Evolutionary conservation across 2,888 invertebrate genomes (phyloP).

Genomic region (Drosophila anceps): DNA sequence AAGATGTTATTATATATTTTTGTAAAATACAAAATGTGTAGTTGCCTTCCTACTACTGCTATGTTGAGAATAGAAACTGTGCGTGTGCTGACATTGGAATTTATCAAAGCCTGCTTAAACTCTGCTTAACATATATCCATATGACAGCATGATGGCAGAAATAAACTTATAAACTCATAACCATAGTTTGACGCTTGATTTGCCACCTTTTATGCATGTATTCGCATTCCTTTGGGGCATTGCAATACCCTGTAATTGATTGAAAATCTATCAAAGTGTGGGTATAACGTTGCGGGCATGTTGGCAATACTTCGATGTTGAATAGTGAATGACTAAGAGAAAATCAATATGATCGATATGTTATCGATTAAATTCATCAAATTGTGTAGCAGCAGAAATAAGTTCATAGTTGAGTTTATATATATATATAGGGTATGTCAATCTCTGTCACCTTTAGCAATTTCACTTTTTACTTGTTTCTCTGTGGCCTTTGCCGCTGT

Average conservation of each 20-base stretch:
- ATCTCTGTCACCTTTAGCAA: not conserved
- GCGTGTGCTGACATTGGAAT: constrained; percentile 20
- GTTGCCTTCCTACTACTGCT: constrained; percentile 27
- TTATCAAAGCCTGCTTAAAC: constrained; percentile 63
- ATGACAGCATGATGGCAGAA: constrained; percentile 20
- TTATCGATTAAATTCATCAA: not conserved
- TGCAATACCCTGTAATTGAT: not conserved
- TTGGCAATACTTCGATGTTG: not conserved
- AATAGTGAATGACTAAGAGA: not conserved
- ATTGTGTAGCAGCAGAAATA: not conserved
- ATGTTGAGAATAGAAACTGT: constrained; percentile 20
- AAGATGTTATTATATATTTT: constrained; percentile 16
- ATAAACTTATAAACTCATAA: constrained; percentile 63
- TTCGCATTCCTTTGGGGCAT: constrained; percentile 28
- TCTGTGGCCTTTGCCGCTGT: constrained; percentile 11
- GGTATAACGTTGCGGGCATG: not conserved
- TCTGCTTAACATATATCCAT: constrained; percentile 62
- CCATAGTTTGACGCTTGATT: constrained; percentile 68
- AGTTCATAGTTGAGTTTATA: not conserved
- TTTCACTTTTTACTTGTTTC: not conserved
- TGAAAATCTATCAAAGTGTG: not conserved
- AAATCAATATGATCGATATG: not conserved
- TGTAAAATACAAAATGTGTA: constrained; percentile 15
- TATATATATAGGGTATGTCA: not conserved
- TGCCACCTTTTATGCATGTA: constrained; percentile 52